Evolutionary conservation across 64 coral and sea anemone species (phyloP), one percentile per base, ranked within the genome.

Genomic region (Porites lutea): DNA sequence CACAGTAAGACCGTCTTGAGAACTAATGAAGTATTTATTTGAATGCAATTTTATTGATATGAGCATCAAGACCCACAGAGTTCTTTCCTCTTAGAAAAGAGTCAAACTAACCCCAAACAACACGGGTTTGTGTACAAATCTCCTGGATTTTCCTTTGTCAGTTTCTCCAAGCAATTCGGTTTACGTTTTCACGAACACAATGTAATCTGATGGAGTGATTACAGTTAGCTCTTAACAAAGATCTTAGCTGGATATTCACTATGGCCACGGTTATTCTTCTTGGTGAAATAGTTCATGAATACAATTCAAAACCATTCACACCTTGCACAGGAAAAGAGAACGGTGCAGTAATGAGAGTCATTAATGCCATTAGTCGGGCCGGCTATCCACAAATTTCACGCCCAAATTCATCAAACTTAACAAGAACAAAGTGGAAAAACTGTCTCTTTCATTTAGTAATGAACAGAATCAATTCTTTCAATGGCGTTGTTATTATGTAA

Each of bases 1-100:
- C 63, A 13, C 63, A 23, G 46, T 65, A 84, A 68, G 49, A 52
- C 60, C 43, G 60, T 47, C 61, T 82, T 82, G 60, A 82, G 59
- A 50, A 82, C 43, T 82, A 82, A 82, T 82, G 59, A 65, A 80
- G 59, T 82, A 82, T 82, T 82, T 65, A 82, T 82, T 82, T 82
- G 60, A 48, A 82, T 65, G 53, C 20, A 79, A 43, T 82, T 82
- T 82, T 65, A 84, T 46, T 51, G 46, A 84, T 65, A 84, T 48
- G 6, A 69, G 62, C 46, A 84, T 52, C 81, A 18, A 50, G 4
- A 69, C 18, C 64, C 57, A 2, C 23, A 14, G 3, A 63, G 5
- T 44, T 23, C 0, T 68, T 21, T 46, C 8, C 63, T 13, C 81
- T 65, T 68, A 37, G 43, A 52, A 11, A n/a, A 47, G 46, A 8